Evolutionary conservation across 2,797 vertebrate genomes (phyloP).

Genomic region (Intellagama lesueurii): DNA sequence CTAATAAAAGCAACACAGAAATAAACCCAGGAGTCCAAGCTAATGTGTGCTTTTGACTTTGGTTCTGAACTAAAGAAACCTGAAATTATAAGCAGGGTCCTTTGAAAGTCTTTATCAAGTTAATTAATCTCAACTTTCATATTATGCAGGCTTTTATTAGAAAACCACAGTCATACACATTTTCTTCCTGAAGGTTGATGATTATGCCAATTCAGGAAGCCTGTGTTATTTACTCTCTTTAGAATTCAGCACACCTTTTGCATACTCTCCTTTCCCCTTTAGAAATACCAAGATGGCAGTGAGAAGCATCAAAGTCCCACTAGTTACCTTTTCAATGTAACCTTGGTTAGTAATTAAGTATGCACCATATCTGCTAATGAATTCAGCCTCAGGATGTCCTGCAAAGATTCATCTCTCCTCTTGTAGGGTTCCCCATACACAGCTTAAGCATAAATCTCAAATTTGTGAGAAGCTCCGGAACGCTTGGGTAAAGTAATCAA

Average conservation of each 20-base stretch:
- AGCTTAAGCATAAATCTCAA: slow-evolving; percentile 18
- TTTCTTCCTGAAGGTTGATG: slow-evolving; percentile 54
- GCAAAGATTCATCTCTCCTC: slow-evolving; percentile 31
- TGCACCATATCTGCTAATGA: slow-evolving; percentile 50
- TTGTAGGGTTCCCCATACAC: background rate
- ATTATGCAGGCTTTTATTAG: slow-evolving; percentile 62
- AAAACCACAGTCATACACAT: slow-evolving; percentile 53
- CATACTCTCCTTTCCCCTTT: slow-evolving; percentile 57
- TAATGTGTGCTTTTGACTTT: slow-evolving; percentile 41
- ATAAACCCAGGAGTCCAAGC: slow-evolving; percentile 14
- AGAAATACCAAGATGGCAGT: slow-evolving; percentile 43
- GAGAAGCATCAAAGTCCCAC: slow-evolving; percentile 31
- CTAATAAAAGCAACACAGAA: slow-evolving; percentile 33
- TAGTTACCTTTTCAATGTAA: slow-evolving; percentile 44
- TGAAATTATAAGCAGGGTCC: slow-evolving; percentile 22
- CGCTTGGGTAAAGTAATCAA: slow-evolving; percentile 35
- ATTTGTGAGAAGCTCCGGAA: slow-evolving; percentile 18
- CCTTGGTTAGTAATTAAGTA: slow-evolving; percentile 51
- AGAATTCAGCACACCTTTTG: slow-evolving; percentile 60
- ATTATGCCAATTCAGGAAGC: slow-evolving; percentile 64
- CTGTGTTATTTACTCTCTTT: slow-evolving; percentile 57
- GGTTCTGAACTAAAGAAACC: slow-evolving; percentile 45
- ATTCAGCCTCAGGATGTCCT: slow-evolving; percentile 43
- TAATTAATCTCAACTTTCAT: slow-evolving; percentile 61
- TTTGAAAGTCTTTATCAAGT: slow-evolving; percentile 59